Percentiles rank a stretch among this genome's conserved stretches.
These are phyloP conservation scores for Chroicocephalus ridibundus DNA, from an alignment of 2,113 vertebrate species.

Conservation along the genomic window DNA sequence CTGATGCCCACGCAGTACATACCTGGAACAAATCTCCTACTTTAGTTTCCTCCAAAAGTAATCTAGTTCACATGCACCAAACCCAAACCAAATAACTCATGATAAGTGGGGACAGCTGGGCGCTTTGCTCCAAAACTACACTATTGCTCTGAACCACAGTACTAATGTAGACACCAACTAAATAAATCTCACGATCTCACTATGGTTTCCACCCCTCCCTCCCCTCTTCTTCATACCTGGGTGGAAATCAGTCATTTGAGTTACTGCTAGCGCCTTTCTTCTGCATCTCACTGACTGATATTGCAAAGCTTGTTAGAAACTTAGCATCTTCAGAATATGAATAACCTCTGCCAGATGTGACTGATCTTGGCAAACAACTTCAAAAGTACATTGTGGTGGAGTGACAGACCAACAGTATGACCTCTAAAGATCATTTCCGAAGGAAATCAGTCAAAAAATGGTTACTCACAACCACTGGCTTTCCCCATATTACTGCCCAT, in stretches of 20 bases:
- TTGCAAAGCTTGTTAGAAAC: background rate
- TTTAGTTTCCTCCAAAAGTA: background rate
- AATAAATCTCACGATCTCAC: background rate
- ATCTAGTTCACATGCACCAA: background rate
- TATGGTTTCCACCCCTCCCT: background rate
- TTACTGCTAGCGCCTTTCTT: background rate
- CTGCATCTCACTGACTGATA: background rate
- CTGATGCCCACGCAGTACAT: background rate
- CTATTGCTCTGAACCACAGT: background rate
- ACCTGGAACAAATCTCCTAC: background rate
- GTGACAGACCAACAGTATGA: background rate
- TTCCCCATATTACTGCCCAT: background rate
- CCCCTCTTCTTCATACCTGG: background rate
- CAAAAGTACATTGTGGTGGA: background rate
- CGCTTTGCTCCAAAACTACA: background rate
- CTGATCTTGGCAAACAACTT: background rate
- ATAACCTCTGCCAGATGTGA: background rate
- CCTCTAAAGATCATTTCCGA: background rate
- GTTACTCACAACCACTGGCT: background rate
- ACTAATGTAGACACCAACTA: background rate
- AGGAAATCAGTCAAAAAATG: background rate
- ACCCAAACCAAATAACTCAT: background rate
- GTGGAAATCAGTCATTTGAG: background rate
- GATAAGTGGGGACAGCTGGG: accelerated
- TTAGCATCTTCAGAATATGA: background rate